Conservation (phyloP, 2,797 vertebrate species). For the Florisuga fusca region DNA sequence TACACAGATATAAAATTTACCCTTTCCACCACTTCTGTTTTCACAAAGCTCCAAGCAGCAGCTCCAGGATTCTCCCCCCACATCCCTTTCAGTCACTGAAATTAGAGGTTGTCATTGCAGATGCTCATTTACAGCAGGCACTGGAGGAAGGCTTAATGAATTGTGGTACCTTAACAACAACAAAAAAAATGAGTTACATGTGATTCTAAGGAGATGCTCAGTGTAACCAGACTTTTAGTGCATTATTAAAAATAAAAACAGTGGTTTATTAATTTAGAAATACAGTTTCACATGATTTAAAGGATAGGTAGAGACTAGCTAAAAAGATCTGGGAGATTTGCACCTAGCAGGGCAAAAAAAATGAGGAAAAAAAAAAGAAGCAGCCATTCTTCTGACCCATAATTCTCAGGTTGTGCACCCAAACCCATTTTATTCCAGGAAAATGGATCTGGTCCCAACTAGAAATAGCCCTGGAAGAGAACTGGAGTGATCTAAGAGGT, state of each 20-base stretch:
- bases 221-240: not conserved
- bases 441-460: not conserved
- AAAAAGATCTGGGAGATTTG: not conserved
- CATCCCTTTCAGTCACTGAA: not conserved
- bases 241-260: not conserved
- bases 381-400: not conserved
- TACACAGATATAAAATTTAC: not conserved
- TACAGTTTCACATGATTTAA: not conserved
- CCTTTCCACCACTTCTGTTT: not conserved
- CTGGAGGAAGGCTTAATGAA: not conserved
- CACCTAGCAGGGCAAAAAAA: not conserved
- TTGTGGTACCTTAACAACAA: not conserved
- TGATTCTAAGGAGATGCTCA: not conserved
- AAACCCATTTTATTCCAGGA: not conserved
- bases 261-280: not conserved
- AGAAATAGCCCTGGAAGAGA: not conserved
- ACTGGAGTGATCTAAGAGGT: rapidly evolving
- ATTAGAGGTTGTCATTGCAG: not conserved
- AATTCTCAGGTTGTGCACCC: rapidly evolving
- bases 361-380: not conserved
- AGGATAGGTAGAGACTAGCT: not conserved
- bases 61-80: not conserved
- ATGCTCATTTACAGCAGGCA: not conserved
- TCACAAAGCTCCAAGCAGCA: not conserved
- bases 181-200: rapidly evolving